These are phyloP conservation scores for Lepilemur septentrionalis DNA, from an alignment of 2,797 vertebrate species.

Conservation along the genomic window DNA sequence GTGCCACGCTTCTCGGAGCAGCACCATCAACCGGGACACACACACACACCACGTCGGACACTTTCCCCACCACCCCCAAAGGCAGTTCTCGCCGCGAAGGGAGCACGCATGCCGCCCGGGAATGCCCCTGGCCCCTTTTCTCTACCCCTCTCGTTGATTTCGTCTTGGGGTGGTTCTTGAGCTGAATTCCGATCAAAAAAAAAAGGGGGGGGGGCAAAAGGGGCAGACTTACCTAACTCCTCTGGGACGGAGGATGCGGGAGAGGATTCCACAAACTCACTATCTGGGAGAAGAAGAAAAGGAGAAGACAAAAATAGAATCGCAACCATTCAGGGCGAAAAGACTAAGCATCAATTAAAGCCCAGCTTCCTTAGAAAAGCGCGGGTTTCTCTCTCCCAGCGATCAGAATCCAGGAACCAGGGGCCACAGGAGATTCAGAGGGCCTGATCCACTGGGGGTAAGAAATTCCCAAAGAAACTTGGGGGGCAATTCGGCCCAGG, in stretches of 20 bases:
- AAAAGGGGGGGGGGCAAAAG: background rate
- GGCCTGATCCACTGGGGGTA: fast-evolving
- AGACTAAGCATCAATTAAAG: background rate
- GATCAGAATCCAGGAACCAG: background rate
- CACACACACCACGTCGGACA: background rate
- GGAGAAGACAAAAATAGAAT: slow-evolving; percentile 54
- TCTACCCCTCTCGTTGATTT: background rate
- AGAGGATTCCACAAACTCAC: slow-evolving; percentile 79
- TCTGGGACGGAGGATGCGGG: slow-evolving; percentile 77
- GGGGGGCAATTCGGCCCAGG: background rate
- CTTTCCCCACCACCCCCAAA: background rate
- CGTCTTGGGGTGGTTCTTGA: fast-evolving
- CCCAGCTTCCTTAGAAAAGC: slow-evolving; percentile 51
- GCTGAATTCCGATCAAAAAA: background rate
- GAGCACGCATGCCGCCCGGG: fast-evolving
- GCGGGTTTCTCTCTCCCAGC: background rate
- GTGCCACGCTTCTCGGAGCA: background rate
- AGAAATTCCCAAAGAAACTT: background rate
- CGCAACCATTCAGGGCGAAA: slow-evolving; percentile 24
- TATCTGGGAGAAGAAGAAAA: slow-evolving; percentile 79
- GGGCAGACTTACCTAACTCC: slow-evolving; percentile 83
- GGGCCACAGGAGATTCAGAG: background rate
- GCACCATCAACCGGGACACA: background rate
- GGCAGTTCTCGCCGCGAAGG: background rate
- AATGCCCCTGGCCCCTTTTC: background rate